These are phyloP conservation scores for Albula goreensis DNA, from an alignment of 2,113 vertebrate species.

Conservation along the genomic window DNA sequence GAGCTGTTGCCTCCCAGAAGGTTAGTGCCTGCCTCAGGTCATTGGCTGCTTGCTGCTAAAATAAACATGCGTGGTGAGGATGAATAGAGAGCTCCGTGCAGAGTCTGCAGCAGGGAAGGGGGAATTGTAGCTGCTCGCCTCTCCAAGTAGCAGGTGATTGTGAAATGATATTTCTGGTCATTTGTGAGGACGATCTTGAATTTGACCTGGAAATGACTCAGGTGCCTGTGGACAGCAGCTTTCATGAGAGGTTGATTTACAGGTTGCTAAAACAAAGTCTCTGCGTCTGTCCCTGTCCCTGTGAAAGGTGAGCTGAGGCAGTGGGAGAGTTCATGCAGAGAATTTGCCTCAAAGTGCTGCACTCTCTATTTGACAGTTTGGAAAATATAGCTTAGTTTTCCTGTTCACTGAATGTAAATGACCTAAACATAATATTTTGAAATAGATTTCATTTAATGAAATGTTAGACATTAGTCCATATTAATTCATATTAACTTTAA, in stretches of 20 bases:
- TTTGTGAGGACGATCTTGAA: slow-evolving; percentile 12
- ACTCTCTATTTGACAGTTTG: not conserved
- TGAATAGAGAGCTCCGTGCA: slow-evolving; percentile 25
- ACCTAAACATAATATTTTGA: not conserved
- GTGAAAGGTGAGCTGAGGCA: slow-evolving; percentile 1
- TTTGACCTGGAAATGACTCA: slow-evolving; percentile 9
- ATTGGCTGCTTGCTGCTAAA: slow-evolving; percentile 56
- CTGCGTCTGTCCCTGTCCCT: not conserved
- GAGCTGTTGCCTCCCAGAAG: slow-evolving; percentile 40
- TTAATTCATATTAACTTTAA: slow-evolving; percentile 19
- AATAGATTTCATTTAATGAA: not conserved
- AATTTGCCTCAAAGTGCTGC: not conserved
- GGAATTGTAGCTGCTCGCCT: not conserved
- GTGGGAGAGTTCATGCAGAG: not conserved
- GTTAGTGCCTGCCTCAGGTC: slow-evolving; percentile 51
- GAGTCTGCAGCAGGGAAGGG: not conserved
- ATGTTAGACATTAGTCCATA: too few species aligned
- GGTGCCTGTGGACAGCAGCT: not conserved
- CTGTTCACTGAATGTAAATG: not conserved
- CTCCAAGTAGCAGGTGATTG: not conserved
- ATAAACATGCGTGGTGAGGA: slow-evolving; percentile 45
- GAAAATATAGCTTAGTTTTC: not conserved
- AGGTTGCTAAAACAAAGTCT: not conserved
- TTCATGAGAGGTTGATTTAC: not conserved
- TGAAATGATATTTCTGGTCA: not conserved